These are phyloP conservation scores for Phallusia fumigata DNA, from an alignment of 23 tunicate species.

Conservation along the genomic window DNA sequence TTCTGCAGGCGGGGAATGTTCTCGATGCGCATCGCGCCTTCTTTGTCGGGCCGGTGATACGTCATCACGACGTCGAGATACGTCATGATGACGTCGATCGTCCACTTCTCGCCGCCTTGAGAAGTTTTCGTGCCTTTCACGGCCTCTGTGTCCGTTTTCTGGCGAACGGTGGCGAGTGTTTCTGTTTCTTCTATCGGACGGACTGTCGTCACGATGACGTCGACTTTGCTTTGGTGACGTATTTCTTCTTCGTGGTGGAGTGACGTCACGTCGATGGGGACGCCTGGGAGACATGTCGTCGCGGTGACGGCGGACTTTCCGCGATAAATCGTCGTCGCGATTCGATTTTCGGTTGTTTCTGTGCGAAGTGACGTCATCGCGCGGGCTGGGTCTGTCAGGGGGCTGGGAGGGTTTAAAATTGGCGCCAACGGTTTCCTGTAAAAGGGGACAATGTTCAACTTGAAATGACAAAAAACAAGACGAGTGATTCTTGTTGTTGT, in stretches of 20 bases:
- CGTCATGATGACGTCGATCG: not conserved
- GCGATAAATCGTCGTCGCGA: not conserved
- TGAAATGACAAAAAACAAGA: no score
- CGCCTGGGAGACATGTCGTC: constrained; percentile 6
- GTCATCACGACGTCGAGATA: constrained; percentile 12
- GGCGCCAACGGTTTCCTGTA: not conserved
- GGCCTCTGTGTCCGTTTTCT: not conserved
- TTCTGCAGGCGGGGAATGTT: not conserved
- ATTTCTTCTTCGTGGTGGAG: constrained; percentile 8
- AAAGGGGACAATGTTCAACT: no score
- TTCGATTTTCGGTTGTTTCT: not conserved
- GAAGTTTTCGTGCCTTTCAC: not conserved
- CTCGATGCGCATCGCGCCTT: not conserved
- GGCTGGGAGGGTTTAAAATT: not conserved
- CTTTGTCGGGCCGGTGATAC: constrained; percentile 6
- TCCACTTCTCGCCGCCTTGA: not conserved
- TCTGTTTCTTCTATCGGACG: not conserved
- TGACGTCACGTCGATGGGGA: constrained; percentile 26
- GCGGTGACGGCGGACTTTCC: constrained; percentile 12
- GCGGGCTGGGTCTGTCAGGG: not conserved
- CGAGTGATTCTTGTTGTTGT: no score
- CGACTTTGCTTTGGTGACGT: not conserved
- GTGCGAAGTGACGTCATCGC: not conserved
- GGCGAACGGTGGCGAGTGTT: not conserved
- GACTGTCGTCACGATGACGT: constrained; percentile 27